phyloP scores from a whole-genome alignment of 2,797 vertebrate species.

The Spinus pinus region DNA sequence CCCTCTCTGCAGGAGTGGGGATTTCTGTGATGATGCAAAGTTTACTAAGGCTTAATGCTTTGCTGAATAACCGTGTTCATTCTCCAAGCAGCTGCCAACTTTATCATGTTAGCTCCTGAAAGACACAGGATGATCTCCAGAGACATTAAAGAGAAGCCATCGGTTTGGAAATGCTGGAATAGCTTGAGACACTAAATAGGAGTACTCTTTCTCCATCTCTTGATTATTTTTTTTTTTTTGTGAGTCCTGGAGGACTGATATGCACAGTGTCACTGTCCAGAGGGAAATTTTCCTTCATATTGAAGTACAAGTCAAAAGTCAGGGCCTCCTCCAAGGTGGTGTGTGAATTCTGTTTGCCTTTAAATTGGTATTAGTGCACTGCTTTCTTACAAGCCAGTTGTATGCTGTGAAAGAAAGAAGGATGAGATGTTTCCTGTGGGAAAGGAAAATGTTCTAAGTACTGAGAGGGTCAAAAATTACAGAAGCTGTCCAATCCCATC shows the following conservation, averaged over 20 bases:
- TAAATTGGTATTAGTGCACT: neutral
- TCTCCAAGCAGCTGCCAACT: neutral
- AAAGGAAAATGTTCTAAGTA: neutral
- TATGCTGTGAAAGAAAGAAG: neutral
- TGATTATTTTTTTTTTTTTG: neutral
- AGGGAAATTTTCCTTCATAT: neutral
- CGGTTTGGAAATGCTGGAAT: neutral
- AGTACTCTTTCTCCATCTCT: neutral
- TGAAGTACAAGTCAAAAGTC: neutral
- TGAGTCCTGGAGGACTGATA: neutral
- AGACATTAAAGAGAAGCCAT: neutral
- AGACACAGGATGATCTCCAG: neutral
- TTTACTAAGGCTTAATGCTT: neutral
- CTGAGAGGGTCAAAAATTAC: neutral
- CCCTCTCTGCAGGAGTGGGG: neutral
- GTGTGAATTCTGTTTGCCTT: neutral
- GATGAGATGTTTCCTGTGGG: neutral
- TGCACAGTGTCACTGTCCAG: neutral
- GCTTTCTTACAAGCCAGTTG: neutral
- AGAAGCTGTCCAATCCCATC: neutral
- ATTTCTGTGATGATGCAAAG: neutral
- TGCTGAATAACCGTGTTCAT: neutral
- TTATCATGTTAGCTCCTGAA: neutral
- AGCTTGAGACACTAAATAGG: neutral
- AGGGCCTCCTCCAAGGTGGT: neutral